phyloP scores from a whole-genome alignment of 2,113 vertebrate genomes.

The Plotosus lineatus region DNA sequence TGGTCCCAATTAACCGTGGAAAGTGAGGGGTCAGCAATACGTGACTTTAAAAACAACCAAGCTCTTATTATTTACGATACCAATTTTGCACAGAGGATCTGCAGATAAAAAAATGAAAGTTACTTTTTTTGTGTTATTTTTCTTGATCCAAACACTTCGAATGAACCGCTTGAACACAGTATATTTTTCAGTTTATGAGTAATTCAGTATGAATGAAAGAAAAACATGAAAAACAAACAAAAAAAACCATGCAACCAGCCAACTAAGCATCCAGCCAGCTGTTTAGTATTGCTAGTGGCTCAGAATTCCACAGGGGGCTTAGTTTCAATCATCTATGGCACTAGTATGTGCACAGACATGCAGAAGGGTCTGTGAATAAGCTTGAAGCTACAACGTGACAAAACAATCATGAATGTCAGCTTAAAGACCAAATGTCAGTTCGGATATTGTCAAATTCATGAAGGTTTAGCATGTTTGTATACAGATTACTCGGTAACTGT shows the following conservation, averaged over 20 bases:
- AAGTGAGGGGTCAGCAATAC: too few relatives aligned
- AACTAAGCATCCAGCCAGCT: not conserved
- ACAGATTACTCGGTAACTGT: not conserved
- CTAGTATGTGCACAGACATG: conserved; percentile 8
- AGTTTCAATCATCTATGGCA: conserved; percentile 11
- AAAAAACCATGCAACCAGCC: not conserved
- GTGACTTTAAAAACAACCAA: too few relatives aligned
- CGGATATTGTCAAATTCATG: not conserved
- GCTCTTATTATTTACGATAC: not conserved
- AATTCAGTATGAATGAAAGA: not conserved
- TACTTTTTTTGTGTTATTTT: not conserved
- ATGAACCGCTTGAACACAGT: not conserved
- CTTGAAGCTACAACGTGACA: conserved; percentile 36
- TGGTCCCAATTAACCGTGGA: too few relatives aligned
- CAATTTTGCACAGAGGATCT: not conserved
- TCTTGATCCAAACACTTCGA: not conserved
- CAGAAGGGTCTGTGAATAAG: conserved; percentile 1
- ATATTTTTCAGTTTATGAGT: not conserved
- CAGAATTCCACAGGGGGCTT: conserved; percentile 36
- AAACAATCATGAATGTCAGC: conserved; percentile 22
- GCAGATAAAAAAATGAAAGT: not conserved
- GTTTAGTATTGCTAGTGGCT: conserved; percentile 5
- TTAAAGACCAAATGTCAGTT: not conserved
- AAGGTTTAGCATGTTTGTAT: not conserved
- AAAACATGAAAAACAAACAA: not conserved